Base-by-base conservation (phyloP, 2,113 vertebrate species). In the Takifugu flavidus region DNA sequence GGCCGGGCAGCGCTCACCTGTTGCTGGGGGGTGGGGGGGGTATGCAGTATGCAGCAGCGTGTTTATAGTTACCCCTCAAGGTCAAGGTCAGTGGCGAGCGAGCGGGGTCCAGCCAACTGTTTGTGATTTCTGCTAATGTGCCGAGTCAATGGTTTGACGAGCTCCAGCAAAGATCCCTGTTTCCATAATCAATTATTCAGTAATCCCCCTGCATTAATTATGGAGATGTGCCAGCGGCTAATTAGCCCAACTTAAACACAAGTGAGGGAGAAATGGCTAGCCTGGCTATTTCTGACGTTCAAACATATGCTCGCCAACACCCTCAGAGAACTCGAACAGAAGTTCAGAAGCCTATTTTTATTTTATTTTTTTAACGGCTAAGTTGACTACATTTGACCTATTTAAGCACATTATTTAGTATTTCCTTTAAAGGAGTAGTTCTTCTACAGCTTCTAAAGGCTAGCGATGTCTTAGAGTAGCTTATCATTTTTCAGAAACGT, bases 1-100 rank as follows among this genome's bases (percentile, higher is more conserved):
- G 20, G 20, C 20, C 20, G 20, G 20, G 20, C 20, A 20, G 20
- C 20, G 20, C 20, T 75, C 71, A 82, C 76, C 78, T 88, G 82
- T 79, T 83, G 68, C 20, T 20, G n/a, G 12, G 14, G 31, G 27
- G 6, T 3, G 5, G 2, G 1, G 1, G n/a, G 14, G 26, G 46
- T 49, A 62, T 52, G 25, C 3, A 11, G 45, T 45, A 25, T n/a
- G 10, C 7, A 43, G 51, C 63, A 25, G 49, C 47, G 26, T 67
- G 47, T 44, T 55, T 62, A 51, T 47, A 27, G 29, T 53, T 28
- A 50, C 57, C 51, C 31, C 56, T 20, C 14, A 27, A 59, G 56
- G 31, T 64, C 59, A 71, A 45, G 52, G 49, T 25, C 27, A 47
- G 45, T 47, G 13, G 5, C 20, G 53, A 29, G 55, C 2, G 29